Evolutionary conservation across 2,888 invertebrate species (phyloP).

Genomic region (Leptopilina drosophilae): DNA sequence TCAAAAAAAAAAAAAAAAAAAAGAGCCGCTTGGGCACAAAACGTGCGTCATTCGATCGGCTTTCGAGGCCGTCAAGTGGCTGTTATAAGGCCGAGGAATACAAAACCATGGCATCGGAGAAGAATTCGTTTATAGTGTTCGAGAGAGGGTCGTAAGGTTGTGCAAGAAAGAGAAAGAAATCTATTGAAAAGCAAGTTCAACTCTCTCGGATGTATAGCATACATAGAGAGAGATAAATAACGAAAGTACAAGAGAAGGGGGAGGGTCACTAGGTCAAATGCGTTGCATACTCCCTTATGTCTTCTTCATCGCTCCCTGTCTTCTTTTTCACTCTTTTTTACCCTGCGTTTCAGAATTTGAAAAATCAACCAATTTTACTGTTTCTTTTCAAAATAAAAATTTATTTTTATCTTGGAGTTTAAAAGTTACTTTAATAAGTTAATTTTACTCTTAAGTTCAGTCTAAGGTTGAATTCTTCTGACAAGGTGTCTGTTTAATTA

Average conservation of each 20-base stretch:
- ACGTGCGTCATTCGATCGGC: conserved; percentile 60
- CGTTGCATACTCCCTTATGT: conserved; percentile 64
- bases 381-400: no score
- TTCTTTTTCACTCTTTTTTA: conserved; percentile 37
- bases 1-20: no score
- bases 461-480: no score
- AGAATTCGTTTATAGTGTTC: conserved; percentile 55
- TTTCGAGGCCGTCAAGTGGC: conserved; percentile 63
- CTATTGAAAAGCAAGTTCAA: conserved; percentile 49
- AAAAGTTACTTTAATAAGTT: no score
- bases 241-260: conserved; percentile 49
- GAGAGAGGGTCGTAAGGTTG: conserved; percentile 56
- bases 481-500: no score
- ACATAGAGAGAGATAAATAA: conserved; percentile 41
- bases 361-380: neutral
- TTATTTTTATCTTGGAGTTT: no score
- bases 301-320: conserved; percentile 47
- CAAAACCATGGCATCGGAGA: conserved; percentile 53
- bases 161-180: conserved; percentile 48
- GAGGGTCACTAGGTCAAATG: conserved; percentile 75
- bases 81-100: conserved; percentile 57
- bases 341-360: neutral
- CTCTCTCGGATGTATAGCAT: conserved; percentile 31
- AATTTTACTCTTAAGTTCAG: no score
- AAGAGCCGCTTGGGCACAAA: conserved; percentile 55